Percentiles rank a stretch among this genome's conserved stretches.
phyloP scores from a whole-genome alignment of 2,888 invertebrate genomes.

The Lepidocyrtinus sp. region DNA sequence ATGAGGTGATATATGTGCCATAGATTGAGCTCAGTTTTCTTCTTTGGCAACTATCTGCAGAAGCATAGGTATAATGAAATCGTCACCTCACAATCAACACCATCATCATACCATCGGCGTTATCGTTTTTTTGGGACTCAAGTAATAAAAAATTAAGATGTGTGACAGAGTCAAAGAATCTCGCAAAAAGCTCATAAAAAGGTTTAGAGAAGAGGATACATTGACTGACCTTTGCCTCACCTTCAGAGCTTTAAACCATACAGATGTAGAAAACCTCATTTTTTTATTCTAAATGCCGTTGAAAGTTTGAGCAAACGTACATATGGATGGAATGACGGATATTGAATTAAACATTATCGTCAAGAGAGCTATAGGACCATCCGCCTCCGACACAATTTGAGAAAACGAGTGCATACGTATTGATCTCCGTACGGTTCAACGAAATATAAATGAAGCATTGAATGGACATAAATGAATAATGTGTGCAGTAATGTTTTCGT shows the following conservation, averaged over 20 bases:
- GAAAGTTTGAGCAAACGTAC: neutral
- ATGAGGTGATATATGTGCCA: conserved; percentile 16
- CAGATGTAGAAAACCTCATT: neutral
- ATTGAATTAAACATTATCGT: neutral
- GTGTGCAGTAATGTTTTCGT: neutral
- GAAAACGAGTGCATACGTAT: conserved; percentile 16
- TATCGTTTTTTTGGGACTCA: conserved; percentile 12
- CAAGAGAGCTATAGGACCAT: too few relatives aligned
- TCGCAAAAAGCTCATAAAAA: neutral
- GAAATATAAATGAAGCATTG: neutral
- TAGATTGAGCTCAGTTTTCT: conserved; percentile 13
- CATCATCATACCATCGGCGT: conserved; percentile 10
- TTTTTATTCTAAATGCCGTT: neutral
- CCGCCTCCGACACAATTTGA: too few relatives aligned
- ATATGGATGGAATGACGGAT: neutral
- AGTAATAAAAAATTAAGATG: conserved; percentile 24
- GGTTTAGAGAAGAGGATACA: neutral
- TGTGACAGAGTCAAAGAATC: conserved; percentile 46
- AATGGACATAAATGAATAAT: neutral
- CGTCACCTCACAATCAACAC: conserved; percentile 2
- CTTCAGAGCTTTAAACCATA: neutral
- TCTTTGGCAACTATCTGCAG: conserved; percentile 7
- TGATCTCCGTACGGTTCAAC: neutral
- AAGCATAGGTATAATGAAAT: neutral
- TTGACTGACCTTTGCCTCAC: conserved; percentile 8